Base-by-base conservation (phyloP, 2,113 vertebrate genomes). In the Calyptommatus sinebrachiatus region DNA sequence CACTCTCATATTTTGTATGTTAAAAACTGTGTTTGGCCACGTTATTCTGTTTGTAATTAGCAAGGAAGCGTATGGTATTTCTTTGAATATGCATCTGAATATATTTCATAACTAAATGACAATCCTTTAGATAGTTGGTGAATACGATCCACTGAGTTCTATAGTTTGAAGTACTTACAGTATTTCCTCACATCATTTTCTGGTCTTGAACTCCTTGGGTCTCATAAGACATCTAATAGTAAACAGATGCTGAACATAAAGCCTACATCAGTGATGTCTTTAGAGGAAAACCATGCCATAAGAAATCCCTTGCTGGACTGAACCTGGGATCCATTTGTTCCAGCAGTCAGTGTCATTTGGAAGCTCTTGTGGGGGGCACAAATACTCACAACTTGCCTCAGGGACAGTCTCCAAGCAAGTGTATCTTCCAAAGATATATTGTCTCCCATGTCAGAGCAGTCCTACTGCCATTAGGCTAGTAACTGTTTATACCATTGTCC, bases 201-300 rank as follows among this genome's bases (percentile, higher is more conserved):
- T 31, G 26, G 74, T 53, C 45, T 35, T 72, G 57, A 22, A 35
- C 35, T 71, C 84, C 76, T 80, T 61, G 76, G 5, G 70, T 35
- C 67, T 80, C 26, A 73, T 73, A 46, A 48, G 78, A 41, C 53
- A 28, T 57, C 28, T 77, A 67, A 77, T 77, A 22, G 29, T 26
- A 48, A 67, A 53, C 65, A 35, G 21, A 29, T 57, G 48, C 29
- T 68, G 65, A 14, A 53, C 21, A 69, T 20, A 63, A 53, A 65
- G 10, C 2, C 53, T 2, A 57, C 21, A 35, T 77, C 28, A 57
- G 29, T 57, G 69, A 35, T 29, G 4, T 57, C 18, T 16, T 2
- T 35, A 24, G 65, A 41, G 11, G 28, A 68, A 69, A 50, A 4
- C 35, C 24, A 16, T 12, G 18, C 4, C 14, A 16, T 18, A 57